Base-by-base conservation (phyloP, 2,113 vertebrate species). In the Trochalopteron elliotii region DNA sequence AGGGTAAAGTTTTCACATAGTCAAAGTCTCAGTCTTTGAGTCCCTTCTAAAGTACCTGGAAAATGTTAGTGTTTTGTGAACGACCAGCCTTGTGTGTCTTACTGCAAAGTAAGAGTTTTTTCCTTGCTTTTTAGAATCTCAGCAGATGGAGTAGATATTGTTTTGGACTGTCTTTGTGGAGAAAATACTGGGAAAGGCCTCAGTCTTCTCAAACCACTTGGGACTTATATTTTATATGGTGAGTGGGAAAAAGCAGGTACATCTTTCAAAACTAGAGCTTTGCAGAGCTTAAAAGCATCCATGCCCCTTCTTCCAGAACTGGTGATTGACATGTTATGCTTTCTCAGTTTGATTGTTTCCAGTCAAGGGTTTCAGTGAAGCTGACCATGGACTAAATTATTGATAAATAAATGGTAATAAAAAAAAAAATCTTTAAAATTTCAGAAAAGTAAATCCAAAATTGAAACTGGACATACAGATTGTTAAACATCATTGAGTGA, bases 191-290 rank as follows among this genome's bases (percentile, higher is more conserved):
- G 99, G 44, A 99, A 99, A 97, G 99, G 99, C 25, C 98, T 99
- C 87, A 98, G 98, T 94, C 98, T 99, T 90, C 98, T 99, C 82
- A 99, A 99, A 94, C 99, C 99, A 6, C 97, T 99, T 94, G 99
- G 99, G 92, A 99, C 99, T 56, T 99, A 99, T 42, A 99, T 99
- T 97, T 98, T 99, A 85, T 99, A 99, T 37, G 99, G 99, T 99
- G 67, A 95, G 99, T 98, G 86, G 37, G 37, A 76, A 59, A 87
- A 87, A 23, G 3, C 64, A 89, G 30, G 31, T 40, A 33, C 3
- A 7, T 47, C 28, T 76, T 95, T 72, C 10, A 94, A 49, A 96
- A 31, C 24, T 31, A 44, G 67, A 86, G 15, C 17, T 83, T 81
- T 80, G 52, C 31, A 65, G 74, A 80, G 22, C 15, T 55, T 70